These are phyloP conservation scores for Conus betulinus DNA, from an alignment of 1,140 invertebrate species.

Conservation along the genomic window DNA sequence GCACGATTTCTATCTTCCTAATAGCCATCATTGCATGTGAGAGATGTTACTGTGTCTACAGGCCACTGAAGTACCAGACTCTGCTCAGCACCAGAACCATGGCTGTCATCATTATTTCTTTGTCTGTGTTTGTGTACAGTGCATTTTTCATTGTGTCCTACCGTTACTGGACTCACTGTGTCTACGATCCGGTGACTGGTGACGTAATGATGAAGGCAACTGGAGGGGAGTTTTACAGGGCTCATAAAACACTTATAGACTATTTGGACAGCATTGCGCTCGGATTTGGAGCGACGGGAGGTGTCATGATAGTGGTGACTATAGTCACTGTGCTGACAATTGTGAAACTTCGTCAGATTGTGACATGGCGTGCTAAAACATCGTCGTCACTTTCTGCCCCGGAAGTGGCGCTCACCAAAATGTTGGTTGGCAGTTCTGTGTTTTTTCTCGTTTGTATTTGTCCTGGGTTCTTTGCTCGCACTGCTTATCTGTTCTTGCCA, in stretches of 20 bases:
- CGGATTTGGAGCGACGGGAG: neutral
- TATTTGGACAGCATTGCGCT: neutral
- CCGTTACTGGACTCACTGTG: neutral
- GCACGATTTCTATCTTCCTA: neutral
- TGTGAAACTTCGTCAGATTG: neutral
- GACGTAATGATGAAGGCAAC: neutral
- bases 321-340: neutral
- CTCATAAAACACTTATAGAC: neutral
- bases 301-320: neutral
- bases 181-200: neutral
- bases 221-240: no score
- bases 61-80: neutral
- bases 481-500: neutral
- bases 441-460: neutral
- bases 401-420: neutral
- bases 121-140: neutral
- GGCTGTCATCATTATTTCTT: neutral
- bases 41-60: neutral
- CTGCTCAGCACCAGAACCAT: neutral
- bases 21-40: neutral
- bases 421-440: constrained; percentile 16
- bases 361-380: neutral
- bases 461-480: neutral
- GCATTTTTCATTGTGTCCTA: neutral
- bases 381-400: neutral